Evolutionary conservation across 2,888 invertebrate species (phyloP), one percentile per base, ranked within the genome.

Genomic region (Mantis religiosa): DNA sequence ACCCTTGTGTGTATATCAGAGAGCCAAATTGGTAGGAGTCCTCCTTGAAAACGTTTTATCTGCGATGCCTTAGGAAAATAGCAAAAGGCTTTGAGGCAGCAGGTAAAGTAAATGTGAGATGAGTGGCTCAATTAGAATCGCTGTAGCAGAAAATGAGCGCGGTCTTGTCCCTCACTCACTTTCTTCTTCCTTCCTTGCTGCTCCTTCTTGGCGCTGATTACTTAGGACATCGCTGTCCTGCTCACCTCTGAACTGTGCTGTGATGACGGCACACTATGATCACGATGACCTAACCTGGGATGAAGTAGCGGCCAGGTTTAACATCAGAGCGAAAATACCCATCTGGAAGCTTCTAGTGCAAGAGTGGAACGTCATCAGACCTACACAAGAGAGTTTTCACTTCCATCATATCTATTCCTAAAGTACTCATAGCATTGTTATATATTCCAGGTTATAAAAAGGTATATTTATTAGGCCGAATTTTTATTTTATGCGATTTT

Each of bases 121-220:
- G 88, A 88, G 87, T 87, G 85, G 54, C 91, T 92, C 92, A 92
- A 92, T 92, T 92, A 91, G 90, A 88, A 28, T 82, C 88, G 88
- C 71, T 91, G 91, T 91, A 91, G 92, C 91, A 91, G 92, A 92
- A 92, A 92, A 92, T 91, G 91, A 92, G 91, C 82, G 89, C 47
- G 85, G 89, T 87, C 87, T 81, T 81, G 34, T 82, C 87, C 82
- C 83, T 84, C 84, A 20, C 81, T 84, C 86, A 27, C 54, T 85
- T 30, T 30, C 28, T 85, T 47, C 47, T 15, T 20, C 25, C 25
- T 25, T 8, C 81, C 71, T 81, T 14, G 54, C 27, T 25, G n/a
- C 28, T 85, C 14, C 47, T 25, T 12, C 27, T 27, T n/a, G 41
- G 2, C 28, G 41, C 47, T 85, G 86, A 86, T 86, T 83, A 87